Evolutionary conservation across 2,888 invertebrate genomes (phyloP), one percentile per base, ranked within the genome.

Genomic region (Temnothorax ravouxi): DNA sequence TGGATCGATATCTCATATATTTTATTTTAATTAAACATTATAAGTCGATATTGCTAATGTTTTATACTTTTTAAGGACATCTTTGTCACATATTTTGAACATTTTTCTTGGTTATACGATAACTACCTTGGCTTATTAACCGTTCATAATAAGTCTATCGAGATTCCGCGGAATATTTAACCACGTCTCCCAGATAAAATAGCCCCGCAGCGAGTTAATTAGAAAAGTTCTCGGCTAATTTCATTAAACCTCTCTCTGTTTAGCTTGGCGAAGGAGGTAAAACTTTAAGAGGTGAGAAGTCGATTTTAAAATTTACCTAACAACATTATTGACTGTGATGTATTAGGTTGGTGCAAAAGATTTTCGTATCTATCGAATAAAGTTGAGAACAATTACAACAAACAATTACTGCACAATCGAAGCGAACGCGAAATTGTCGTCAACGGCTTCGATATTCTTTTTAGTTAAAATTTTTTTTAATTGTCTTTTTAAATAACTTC

Each of bases 211-310:
- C 59, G 82, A 83, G 89, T 89, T 89, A 87, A 89, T 89, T 89
- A 86, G 88, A 67, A 74, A 89, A 89, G 79, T 89, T 88, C 77
- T 47, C 29, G 56, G 75, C 59, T 84, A 79, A 87, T 88, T 86
- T 80, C 71, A 88, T 88, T 86, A 84, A 86, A 59, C 29, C 52
- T 50, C 52, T 71, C 44, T 80, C 56, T 71, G 41, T 62, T 47
- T 59, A 81, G 44, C 29, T 64, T 61, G 9, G 9, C 8, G 34
- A 29, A 50, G 38, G 9, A 72, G 6, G 15, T 56, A 59, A 72
- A 77, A 72, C 25, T 72, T 72, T 13, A 29, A n/a, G 25, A 25
- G 41, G 21, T 54, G 4, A 59, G 59, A 79, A 71, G 34, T 61
- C 47, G 29, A 41, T 77, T 29, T 44, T 52, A 11, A 54, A 50